Conservation (phyloP, 2,797 vertebrate species). For the Coluber constrictor region DNA sequence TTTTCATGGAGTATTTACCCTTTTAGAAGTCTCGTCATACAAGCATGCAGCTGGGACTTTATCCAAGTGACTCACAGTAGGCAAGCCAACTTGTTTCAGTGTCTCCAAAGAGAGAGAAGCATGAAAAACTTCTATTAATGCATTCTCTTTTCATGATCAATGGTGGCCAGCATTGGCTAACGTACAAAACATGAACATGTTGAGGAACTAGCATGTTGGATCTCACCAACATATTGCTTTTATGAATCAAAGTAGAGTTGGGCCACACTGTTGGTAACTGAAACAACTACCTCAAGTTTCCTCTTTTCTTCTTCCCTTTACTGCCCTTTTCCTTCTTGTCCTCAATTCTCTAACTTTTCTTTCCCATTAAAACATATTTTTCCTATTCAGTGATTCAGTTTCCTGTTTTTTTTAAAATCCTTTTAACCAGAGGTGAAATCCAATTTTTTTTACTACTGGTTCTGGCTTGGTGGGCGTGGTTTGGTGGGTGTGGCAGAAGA, state of each 20-base stretch:
- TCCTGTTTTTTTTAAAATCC: not conserved
- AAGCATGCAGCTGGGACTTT: not conserved
- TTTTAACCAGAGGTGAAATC: not conserved
- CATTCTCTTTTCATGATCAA: constrained; percentile 18
- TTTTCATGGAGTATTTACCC: not conserved
- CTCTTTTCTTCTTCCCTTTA: not conserved
- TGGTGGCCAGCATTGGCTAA: not conserved
- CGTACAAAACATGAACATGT: constrained; percentile 1
- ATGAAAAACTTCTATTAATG: not conserved
- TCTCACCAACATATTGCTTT: not conserved
- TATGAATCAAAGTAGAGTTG: not conserved
- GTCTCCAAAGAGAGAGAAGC: constrained; percentile 7
- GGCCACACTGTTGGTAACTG: not conserved
- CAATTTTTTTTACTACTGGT: too few relatives aligned
- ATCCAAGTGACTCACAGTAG: not conserved
- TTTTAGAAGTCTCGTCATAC: not conserved
- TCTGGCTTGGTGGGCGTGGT: too few relatives aligned
- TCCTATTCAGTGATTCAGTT: not conserved
- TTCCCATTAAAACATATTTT: not conserved
- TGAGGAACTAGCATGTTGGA: not conserved
- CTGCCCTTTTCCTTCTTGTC: not conserved
- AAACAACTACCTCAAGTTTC: not conserved
- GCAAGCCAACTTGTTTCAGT: not conserved
- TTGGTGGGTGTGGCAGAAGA: too few relatives aligned
- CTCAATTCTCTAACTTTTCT: not conserved